These are phyloP conservation scores for Zonitis immaculata DNA, from an alignment of 2,888 invertebrate genomes.

Conservation along the genomic window DNA sequence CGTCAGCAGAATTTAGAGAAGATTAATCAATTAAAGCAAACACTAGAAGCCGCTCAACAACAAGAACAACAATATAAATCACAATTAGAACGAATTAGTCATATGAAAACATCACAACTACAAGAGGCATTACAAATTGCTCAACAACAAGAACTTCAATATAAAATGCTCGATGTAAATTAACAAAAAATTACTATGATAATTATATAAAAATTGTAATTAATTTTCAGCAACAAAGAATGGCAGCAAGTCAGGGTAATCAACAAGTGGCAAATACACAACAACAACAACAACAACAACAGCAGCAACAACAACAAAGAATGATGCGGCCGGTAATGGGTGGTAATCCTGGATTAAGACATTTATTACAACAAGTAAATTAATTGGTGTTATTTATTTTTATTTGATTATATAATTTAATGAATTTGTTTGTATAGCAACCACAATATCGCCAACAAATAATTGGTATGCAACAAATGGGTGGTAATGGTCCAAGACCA, in stretches of 20 bases:
- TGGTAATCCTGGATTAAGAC: constrained; percentile 74
- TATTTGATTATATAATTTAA: background rate
- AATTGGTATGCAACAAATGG: constrained; percentile 55
- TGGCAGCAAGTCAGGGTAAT: constrained; percentile 38
- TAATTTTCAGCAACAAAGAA: constrained; percentile 41
- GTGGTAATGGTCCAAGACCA: constrained; percentile 49
- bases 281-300: constrained; percentile 42
- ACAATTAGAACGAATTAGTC: constrained; percentile 68
- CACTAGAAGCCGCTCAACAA: constrained; percentile 74
- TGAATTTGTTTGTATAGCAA: constrained; percentile 50
- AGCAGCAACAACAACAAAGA: constrained; percentile 52
- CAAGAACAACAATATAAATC: constrained; percentile 73
- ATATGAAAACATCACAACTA: constrained; percentile 55
- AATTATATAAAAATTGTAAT: constrained; percentile 1
- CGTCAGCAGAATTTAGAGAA: constrained; percentile 74
- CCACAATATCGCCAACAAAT: constrained; percentile 65
- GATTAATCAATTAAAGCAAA: constrained; percentile 72
- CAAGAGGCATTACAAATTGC: constrained; percentile 67
- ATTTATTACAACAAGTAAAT: constrained; percentile 71
- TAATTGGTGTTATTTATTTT: constrained; percentile 5
- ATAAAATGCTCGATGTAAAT: constrained; percentile 66
- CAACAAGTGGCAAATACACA: constrained; percentile 37
- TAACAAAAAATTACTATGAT: background rate
- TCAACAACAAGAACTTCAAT: constrained; percentile 76
- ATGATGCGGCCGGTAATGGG: constrained; percentile 69